These are phyloP conservation scores for Norana najaformis DNA, from an alignment of 2,888 invertebrate species.

Conservation along the genomic window DNA sequence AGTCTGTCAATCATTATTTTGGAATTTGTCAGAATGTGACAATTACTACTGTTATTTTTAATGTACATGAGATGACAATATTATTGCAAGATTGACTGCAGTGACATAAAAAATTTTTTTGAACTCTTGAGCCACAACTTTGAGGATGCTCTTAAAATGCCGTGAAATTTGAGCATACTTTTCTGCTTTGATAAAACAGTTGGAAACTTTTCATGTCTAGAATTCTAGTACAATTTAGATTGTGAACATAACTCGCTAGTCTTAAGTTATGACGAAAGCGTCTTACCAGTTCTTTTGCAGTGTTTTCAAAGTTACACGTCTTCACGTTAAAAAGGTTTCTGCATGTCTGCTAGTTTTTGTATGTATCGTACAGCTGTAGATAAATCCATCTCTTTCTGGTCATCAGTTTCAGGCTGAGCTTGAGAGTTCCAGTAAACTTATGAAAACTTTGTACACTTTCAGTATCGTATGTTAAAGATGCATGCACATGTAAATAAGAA, in stretches of 20 bases:
- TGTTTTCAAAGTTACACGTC: background rate
- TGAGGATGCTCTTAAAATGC: background rate
- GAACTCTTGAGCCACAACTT: background rate
- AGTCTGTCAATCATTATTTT: background rate
- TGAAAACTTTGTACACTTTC: background rate
- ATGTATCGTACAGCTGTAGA: background rate
- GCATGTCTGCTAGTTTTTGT: background rate
- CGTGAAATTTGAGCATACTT: background rate
- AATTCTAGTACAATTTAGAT: background rate
- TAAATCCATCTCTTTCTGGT: background rate
- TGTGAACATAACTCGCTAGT: no score
- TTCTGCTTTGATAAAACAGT: background rate
- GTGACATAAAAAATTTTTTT: background rate
- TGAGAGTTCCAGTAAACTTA: background rate
- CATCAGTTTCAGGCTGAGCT: background rate
- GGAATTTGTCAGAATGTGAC: background rate
- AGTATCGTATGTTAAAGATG: background rate
- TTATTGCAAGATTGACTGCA: background rate
- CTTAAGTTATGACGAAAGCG: background rate
- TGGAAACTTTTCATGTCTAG: background rate
- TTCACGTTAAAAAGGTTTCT: background rate
- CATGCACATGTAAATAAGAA: background rate
- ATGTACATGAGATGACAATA: background rate
- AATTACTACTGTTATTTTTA: background rate
- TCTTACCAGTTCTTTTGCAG: background rate